phyloP scores from a whole-genome alignment of 2,797 vertebrate species.

The Eulemur albifrons region DNA sequence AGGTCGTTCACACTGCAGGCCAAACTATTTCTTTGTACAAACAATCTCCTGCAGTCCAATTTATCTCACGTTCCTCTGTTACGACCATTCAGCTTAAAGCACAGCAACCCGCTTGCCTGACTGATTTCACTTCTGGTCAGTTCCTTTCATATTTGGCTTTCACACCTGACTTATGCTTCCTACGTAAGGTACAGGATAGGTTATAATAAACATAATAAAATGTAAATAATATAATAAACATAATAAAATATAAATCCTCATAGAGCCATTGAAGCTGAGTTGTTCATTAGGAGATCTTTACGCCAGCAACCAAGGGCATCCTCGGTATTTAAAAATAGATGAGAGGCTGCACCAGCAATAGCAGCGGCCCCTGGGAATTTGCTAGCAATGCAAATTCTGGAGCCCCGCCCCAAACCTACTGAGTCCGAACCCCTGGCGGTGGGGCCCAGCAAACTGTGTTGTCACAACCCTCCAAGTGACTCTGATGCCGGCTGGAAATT shows the following conservation, averaged over 20 bases:
- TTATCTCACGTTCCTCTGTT: neutral
- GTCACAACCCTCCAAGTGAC: neutral
- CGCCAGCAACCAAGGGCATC: neutral
- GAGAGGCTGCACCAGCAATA: neutral
- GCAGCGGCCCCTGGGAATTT: neutral
- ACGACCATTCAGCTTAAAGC: neutral
- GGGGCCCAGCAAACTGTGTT: neutral
- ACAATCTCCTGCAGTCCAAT: conserved; percentile 9
- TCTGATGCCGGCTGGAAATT: neutral
- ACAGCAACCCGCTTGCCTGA: neutral
- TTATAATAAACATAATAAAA: neutral
- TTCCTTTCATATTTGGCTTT: neutral
- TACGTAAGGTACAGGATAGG: neutral
- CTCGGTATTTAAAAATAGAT: neutral
- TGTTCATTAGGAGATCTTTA: neutral
- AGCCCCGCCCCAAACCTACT: neutral
- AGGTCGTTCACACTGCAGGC: conserved; percentile 46
- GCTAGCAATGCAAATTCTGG: neutral
- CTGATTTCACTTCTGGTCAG: neutral
- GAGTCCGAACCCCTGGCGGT: neutral
- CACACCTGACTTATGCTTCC: neutral
- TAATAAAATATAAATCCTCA: neutral
- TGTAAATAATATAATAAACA: neutral
- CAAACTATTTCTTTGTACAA: conserved; percentile 56
- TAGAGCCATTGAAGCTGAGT: neutral